These are phyloP conservation scores for Ivindomyrus marchei DNA, from an alignment of 2,113 vertebrate genomes.

Conservation along the genomic window DNA sequence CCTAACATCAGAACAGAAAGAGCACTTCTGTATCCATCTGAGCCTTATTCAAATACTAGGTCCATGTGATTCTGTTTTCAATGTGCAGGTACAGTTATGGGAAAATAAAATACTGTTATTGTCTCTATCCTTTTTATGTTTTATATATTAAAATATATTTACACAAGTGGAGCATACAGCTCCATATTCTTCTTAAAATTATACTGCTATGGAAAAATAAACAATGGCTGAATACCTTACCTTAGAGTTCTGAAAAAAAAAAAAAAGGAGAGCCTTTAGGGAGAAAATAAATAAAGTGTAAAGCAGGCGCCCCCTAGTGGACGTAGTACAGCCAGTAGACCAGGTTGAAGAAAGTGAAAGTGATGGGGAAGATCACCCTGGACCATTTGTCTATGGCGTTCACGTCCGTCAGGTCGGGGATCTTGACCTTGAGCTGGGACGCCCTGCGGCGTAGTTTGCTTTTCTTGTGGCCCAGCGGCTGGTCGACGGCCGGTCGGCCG, in stretches of 20 bases:
- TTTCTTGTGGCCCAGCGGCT: conserved; percentile 69
- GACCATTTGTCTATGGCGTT: conserved; percentile 97
- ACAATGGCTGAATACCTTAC: conserved; percentile 50
- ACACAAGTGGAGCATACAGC: conserved; percentile 44
- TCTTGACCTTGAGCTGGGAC: conserved; percentile 90
- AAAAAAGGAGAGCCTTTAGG: conserved; percentile 43
- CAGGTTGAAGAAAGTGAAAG: conserved; percentile 87
- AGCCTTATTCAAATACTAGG: conserved; percentile 27
- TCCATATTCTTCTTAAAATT: background rate
- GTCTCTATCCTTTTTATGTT: conserved; percentile 39
- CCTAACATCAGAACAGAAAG: background rate
- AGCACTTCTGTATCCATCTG: conserved; percentile 27
- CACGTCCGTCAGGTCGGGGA: conserved; percentile 88
- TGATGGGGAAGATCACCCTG: conserved; percentile 83
- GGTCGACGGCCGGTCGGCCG: conserved; percentile 63
- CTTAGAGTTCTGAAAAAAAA: conserved; percentile 28
- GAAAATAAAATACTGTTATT: conserved; percentile 30
- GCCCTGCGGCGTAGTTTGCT: conserved; percentile 71
- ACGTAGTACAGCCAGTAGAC: conserved; percentile 95
- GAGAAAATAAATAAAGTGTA: conserved; percentile 39
- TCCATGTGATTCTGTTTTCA: conserved; percentile 37
- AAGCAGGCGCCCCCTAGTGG: conserved; percentile 60
- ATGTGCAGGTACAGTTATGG: conserved; percentile 44
- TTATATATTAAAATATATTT: conserved; percentile 48
- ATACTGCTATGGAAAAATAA: conserved; percentile 10